A percentile compares a stretch with the other conserved stretches of the same genome.
Evolutionary conservation across 1,140 invertebrate species (phyloP).

Genomic region (Nymphalis io): DNA sequence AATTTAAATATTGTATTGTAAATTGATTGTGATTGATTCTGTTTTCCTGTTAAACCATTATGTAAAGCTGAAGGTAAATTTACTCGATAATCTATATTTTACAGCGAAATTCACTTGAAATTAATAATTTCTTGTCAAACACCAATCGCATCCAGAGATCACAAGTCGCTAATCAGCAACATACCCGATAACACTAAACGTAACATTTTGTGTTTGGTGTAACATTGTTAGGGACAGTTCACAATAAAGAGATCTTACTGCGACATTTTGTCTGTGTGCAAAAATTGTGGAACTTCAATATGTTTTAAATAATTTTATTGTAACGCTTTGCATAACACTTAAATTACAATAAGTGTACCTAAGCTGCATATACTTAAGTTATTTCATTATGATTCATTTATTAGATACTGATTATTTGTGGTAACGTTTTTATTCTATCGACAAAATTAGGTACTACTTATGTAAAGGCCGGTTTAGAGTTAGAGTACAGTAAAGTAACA

Average conservation of each 20-base stretch:
- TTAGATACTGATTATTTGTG: no score
- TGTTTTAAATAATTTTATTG: background rate
- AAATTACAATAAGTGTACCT: no score
- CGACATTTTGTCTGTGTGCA: background rate
- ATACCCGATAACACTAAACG: conserved; percentile 13
- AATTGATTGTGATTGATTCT: no score
- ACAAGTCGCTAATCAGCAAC: conserved; percentile 11
- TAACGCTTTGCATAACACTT: background rate
- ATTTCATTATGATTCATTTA: no score
- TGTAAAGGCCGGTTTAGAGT: no score
- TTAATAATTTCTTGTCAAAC: conserved; percentile 12
- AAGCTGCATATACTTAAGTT: no score
- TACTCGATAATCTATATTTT: background rate
- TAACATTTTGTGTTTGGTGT: conserved; percentile 5
- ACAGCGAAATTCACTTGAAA: background rate
- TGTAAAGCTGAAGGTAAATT: no score
- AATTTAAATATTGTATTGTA: no score
- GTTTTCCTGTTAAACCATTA: no score
- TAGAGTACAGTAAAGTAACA: no score
- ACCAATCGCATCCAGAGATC: conserved; percentile 4
- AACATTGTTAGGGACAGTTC: conserved; percentile 7
- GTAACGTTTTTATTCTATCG: no score
- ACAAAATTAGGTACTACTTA: no score
- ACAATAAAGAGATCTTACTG: background rate
- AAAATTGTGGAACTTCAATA: background rate